A percentile compares a stretch with the other conserved stretches of the same genome.
phyloP scores from a whole-genome alignment of 2,797 vertebrate species.

The Leptoclinus maculatus region DNA sequence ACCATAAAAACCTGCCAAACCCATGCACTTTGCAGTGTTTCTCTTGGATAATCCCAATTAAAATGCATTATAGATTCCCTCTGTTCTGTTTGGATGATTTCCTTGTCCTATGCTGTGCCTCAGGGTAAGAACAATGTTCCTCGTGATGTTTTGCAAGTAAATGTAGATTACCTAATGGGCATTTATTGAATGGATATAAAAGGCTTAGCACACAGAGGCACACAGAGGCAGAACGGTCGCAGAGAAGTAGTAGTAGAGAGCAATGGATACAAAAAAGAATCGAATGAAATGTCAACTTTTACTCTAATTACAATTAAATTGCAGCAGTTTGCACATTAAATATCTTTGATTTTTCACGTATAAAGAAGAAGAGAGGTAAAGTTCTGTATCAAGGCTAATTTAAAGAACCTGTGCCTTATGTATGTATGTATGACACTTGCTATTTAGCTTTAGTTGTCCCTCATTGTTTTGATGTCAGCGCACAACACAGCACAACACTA shows the following conservation, averaged over 20 bases:
- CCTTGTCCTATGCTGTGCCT: constrained; percentile 9
- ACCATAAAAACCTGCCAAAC: not conserved
- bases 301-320: not conserved
- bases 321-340: not conserved
- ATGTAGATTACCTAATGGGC: constrained; percentile 1
- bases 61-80: constrained; percentile 18
- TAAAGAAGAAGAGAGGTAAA: not conserved
- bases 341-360: not conserved
- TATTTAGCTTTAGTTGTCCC: constrained; percentile 37
- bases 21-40: not conserved
- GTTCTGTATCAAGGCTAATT: not conserved
- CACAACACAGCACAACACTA: constrained; percentile 55
- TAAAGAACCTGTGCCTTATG: not conserved
- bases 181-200: constrained; percentile 19
- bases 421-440: constrained; percentile 15
- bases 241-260: not conserved
- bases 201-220: not conserved
- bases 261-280: not conserved
- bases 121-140: constrained; percentile 3
- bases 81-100: constrained; percentile 20
- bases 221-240: not conserved
- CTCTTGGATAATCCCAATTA: not conserved
- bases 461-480: constrained; percentile 55
- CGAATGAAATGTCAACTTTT: not conserved
- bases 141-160: constrained; percentile 8